Base-by-base conservation (phyloP, 2,113 vertebrate genomes). In the Cardinalis cardinalis region DNA sequence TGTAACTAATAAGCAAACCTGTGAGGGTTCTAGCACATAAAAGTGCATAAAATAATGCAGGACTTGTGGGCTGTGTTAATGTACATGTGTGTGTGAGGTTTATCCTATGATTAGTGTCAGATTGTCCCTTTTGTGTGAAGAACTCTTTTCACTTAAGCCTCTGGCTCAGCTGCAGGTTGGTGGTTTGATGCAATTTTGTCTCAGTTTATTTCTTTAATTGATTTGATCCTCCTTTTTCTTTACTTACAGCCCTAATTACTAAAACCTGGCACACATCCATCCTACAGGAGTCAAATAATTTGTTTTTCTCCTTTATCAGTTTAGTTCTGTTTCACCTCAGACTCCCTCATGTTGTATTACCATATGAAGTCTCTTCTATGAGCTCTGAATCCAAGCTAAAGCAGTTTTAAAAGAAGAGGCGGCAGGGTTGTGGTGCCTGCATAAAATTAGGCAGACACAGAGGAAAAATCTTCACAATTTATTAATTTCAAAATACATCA, bases 171-270 rank as follows among this genome's bases (percentile, higher is more conserved):
- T 94, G 60, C 40, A 89, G 63, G 26, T 80, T 0, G 0, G 59
- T 84, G 60, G 68, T 84, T 91, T 95, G 93, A 94, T 93, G 88
- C 48, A 66, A 49, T 96, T 94, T 92, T 85, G 63, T 91, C 60
- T 82, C 72, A 65, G 74, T 94, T 94, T 95, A 69, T 87, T 90
- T 95, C 90, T 90, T 90, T 90, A 93, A 78, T 84, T 74, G 91
- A 90, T 91, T 44, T 89, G 72, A 90, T 96, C 83, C 80, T 89
- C 53, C 48, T 58, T 83, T 78, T 96, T 87, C 49, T 69, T 81
- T 90, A 73, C 63, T 56, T 74, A 65, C 85, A 44, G 55, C 79
- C 53, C 60, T 79, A 86, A 65, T 93, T 94, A 90, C 89, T 60
- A 80, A 81, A 88, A 84, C 41, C 88, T 94, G 92, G 74, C 58